Evolutionary conservation across 2,797 vertebrate species (phyloP).

Genomic region (Pelobates cultripes): DNA sequence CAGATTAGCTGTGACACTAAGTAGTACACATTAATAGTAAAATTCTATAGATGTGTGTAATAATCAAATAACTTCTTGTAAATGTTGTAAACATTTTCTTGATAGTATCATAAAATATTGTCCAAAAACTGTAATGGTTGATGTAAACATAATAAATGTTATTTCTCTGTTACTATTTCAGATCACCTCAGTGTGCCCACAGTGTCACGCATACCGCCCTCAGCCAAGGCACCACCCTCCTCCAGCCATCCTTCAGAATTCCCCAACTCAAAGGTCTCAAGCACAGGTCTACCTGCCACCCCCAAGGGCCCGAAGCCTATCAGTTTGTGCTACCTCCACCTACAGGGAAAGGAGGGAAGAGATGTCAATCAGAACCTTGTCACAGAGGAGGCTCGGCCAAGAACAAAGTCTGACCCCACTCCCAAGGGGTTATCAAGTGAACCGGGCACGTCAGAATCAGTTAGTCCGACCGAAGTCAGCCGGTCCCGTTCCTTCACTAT

Average conservation of each 20-base stretch:
- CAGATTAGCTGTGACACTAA: no score
- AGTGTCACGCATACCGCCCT: conserved; percentile 76
- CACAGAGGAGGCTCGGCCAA: conserved; percentile 85
- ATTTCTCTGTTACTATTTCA: conserved; percentile 67
- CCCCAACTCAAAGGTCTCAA: conserved; percentile 72
- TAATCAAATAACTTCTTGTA: no score
- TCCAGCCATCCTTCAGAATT: conserved; percentile 49
- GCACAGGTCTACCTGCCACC: conserved; percentile 61
- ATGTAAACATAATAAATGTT: conserved; percentile 1
- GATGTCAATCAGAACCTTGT: conserved; percentile 97
- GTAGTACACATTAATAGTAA: no score
- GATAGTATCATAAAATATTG: no score
- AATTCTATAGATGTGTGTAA: no score
- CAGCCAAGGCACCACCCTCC: conserved; percentile 38
- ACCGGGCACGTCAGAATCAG: conserved; percentile 65
- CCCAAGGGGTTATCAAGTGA: conserved; percentile 78
- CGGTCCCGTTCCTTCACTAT: conserved; percentile 88
- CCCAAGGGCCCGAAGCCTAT: conserved; percentile 88
- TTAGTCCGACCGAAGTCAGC: conserved; percentile 73
- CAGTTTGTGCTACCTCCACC: conserved; percentile 94
- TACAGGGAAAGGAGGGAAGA: conserved; percentile 90
- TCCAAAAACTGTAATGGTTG: no score
- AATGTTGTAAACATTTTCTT: no score
- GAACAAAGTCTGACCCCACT: conserved; percentile 95
- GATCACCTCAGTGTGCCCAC: conserved; percentile 91